Base-by-base conservation (phyloP, 2,113 vertebrate species). In the Epinephelus lanceolatus region DNA sequence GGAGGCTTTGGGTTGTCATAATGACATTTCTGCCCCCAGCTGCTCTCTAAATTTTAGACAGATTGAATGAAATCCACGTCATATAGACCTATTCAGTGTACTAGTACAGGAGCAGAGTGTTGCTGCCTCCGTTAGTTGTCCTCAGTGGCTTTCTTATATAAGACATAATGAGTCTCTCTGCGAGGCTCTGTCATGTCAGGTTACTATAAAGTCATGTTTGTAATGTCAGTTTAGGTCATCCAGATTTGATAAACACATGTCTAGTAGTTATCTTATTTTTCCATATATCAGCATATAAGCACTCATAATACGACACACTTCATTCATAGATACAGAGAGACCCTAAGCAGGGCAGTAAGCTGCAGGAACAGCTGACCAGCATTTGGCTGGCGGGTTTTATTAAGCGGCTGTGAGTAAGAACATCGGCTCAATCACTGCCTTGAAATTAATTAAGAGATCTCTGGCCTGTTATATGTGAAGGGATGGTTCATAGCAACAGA, bases 361-460 rank as follows among this genome's bases (percentile, higher is more conserved):
- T 45, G 63, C 65, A 51, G 47, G n/a, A 75, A 73, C 66, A 80
- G 69, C 80, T 77, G 62, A 80, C 30, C 72, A 79, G 60, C 40
- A 37, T 78, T 74, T 78, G 70, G 47, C 62, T 23, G 73, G 51
- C 0, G 0, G 40, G 81, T 59, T 57, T 68, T 45, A 55, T 51
- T 86, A 71, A 61, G 30, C 23, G 0, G 60, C 15, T 72, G 27
- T 69, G 40, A 45, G 27, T 84, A 53, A 81, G 63, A 52, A 13
- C 57, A 70, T 72, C 75, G 18, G 53, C 42, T 73, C 45, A 1
- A 67, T 83, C 55, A 33, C 42, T 37, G 17, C 33, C 37, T 19
- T 33, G 3, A 42, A 47, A 69, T 79, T 6, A 71, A 67, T 83
- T 30, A 71, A 86, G 13, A 23, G 37, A 70, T 69, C 68, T 49